phyloP scores from a whole-genome alignment of 2,113 vertebrate species.

The Seriola dumerili region DNA sequence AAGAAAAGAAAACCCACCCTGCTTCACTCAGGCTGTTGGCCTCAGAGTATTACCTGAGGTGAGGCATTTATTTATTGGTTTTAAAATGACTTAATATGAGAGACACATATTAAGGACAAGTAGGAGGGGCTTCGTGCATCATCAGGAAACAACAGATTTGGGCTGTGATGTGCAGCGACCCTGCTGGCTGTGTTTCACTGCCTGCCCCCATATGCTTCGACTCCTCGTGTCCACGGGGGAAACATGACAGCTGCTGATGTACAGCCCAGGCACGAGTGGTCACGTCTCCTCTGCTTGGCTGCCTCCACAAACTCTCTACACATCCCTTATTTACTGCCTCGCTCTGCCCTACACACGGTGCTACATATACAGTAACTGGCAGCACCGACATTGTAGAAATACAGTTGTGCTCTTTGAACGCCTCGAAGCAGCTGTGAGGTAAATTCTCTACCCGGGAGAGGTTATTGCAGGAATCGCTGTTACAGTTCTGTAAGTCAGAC shows the following conservation, averaged over 20 bases:
- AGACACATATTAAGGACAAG: background rate
- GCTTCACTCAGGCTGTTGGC: background rate
- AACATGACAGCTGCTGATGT: constrained; percentile 76
- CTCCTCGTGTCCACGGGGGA: constrained; percentile 64
- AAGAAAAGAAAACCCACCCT: background rate
- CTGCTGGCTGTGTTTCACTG: constrained; percentile 58
- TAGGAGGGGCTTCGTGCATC: background rate
- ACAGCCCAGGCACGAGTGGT: constrained; percentile 56
- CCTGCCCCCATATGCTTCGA: constrained; percentile 47
- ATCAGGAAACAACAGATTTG: constrained; percentile 35
- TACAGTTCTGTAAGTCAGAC: constrained; percentile 34
- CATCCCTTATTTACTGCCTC: constrained; percentile 64
- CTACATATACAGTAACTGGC: constrained; percentile 19
- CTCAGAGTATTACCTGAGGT: constrained; percentile 12
- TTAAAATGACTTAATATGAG: constrained; percentile 25
- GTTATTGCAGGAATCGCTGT: background rate
- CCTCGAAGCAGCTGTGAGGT: constrained; percentile 25
- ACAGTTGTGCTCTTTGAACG: constrained; percentile 39
- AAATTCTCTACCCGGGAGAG: background rate
- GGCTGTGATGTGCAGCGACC: constrained; percentile 33
- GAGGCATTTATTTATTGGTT: background rate
- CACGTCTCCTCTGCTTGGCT: constrained; percentile 60
- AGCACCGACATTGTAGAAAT: constrained; percentile 41
- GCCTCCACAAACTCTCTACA: constrained; percentile 60
- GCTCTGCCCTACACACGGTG: constrained; percentile 33